Evolutionary conservation across 2,888 invertebrate genomes (phyloP), one percentile per base, ranked within the genome.

Genomic region (Eupithecia inturbata): DNA sequence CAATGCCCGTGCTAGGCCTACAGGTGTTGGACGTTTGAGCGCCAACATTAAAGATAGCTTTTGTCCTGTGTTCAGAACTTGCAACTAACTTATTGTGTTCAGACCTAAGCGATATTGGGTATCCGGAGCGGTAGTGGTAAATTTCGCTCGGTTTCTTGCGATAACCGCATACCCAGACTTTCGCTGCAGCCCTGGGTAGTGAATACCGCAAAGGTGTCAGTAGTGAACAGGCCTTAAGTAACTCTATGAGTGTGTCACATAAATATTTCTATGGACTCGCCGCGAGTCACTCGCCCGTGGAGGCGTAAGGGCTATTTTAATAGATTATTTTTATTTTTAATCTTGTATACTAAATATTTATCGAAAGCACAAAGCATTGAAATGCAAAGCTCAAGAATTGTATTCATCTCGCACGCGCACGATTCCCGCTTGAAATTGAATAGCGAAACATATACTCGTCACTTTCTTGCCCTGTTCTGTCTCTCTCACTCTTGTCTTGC

Each of bases 401-500:
- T 26, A 57, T 57, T 26, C 57, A 14, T 26, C 4, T 14, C 26
- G 26, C 57, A 57, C 57, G 57, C 57, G 31, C 62, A 31, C 62
- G 16, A 19, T 28, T 19, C 31, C 19, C 31, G 62, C 62, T 62
- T 62, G 19, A 57, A 57, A 14, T 57, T 62, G 28, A 31, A 31
- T 62, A 62, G 62, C 5, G 3, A 36, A 33, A n/a, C 9, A n/a
- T 64, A 2, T 66, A 66, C 2, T 5, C 26, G 39, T 26, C 39
- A 41, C 66, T 66, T 66, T 66, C 66, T 41, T 41, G 0, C 2
- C 36, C 22, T 36, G n/a, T 66, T 66, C 39, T 39, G 16, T 66
- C 66, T 39, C 26, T 39, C 66, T 64, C 33, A n/a, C 19, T 62
- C 31, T 7, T 31, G 36, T 67, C 49, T 70, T 22, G 73, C 70